Evolutionary conservation across 2,888 invertebrate genomes (phyloP).

Genomic region (Onchidella celtica): DNA sequence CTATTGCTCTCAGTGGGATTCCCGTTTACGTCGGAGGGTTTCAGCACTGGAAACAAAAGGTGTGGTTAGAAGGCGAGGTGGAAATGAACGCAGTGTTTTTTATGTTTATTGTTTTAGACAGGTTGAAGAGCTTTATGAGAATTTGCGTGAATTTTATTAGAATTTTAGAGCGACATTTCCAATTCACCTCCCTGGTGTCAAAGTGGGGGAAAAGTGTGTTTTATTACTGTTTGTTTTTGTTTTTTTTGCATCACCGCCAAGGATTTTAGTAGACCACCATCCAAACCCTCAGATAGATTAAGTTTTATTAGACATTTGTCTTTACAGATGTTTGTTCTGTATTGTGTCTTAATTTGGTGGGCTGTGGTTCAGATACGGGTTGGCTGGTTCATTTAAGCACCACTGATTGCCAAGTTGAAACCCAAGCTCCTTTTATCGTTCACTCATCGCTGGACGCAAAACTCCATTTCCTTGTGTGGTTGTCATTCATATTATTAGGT

Average conservation of each 20-base stretch:
- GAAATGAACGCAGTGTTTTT: background rate
- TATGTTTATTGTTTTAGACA: background rate
- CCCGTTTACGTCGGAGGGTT: too few relatives aligned
- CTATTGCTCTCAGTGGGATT: background rate
- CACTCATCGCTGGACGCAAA: too few relatives aligned
- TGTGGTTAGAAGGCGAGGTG: too few relatives aligned
- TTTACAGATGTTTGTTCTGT: background rate
- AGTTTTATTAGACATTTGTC: background rate
- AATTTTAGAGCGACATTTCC: background rate
- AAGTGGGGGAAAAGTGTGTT: background rate
- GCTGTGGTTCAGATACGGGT: background rate
- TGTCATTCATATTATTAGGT: too few relatives aligned
- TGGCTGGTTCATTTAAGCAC: background rate
- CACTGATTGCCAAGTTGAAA: too few relatives aligned
- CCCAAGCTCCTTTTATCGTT: too few relatives aligned
- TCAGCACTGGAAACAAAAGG: too few relatives aligned
- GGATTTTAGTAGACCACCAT: background rate
- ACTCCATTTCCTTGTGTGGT: too few relatives aligned
- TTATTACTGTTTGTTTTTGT: background rate
- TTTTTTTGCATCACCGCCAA: background rate
- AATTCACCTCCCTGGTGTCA: background rate
- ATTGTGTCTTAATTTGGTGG: background rate
- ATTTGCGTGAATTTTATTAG: background rate
- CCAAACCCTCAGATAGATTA: background rate
- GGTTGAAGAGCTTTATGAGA: background rate